Evolutionary conservation across 2,113 vertebrate genomes (phyloP), one percentile per base, ranked within the genome.

Genomic region (Coptodon bakossiorum): DNA sequence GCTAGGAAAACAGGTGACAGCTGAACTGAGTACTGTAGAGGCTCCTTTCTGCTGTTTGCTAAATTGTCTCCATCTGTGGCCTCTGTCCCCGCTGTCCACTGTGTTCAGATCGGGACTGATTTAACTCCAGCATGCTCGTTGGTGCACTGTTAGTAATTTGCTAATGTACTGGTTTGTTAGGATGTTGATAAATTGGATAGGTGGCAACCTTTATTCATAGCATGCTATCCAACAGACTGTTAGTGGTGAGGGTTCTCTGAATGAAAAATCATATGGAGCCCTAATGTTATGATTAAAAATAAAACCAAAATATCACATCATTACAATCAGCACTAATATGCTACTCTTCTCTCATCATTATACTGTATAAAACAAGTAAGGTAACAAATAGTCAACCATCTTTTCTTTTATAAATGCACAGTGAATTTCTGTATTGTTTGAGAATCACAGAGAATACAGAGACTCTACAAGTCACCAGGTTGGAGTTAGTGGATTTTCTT

Each of bases 161-260:
- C 57, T 88, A 82, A 89, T 89, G 82, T 89, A 10, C 16, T 57
- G 81, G 50, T 71, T 91, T 92, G 91, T 94, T 92, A 94, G 88
- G 71, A 85, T 76, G 88, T 27, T 45, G 73, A 85, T 86, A 59
- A 80, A 59, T 83, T 53, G 54, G 52, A 84, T 34, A 81, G 52
- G 82, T 81, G 27, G 66, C 52, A 86, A 73, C 38, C 19, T 68
- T 38, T 86, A 53, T 76, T 86, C 34, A 73, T 31, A 56, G 92
- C 94, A 94, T 95, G 94, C 92, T 86, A 80, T 83, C 80, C 81
- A 80, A 89, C 53, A 87, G 66, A 88, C 83, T 80, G 92, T 95
- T 95, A 94, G 90, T 93, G 66, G 78, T 63, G 82, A 68, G 11
- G 80, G 29, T 16, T 38, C 34, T 83, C 89, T 91, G 80, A 90